These are phyloP conservation scores for Ceratina calcarata DNA, from an alignment of 1,140 invertebrate genomes.

Conservation along the genomic window DNA sequence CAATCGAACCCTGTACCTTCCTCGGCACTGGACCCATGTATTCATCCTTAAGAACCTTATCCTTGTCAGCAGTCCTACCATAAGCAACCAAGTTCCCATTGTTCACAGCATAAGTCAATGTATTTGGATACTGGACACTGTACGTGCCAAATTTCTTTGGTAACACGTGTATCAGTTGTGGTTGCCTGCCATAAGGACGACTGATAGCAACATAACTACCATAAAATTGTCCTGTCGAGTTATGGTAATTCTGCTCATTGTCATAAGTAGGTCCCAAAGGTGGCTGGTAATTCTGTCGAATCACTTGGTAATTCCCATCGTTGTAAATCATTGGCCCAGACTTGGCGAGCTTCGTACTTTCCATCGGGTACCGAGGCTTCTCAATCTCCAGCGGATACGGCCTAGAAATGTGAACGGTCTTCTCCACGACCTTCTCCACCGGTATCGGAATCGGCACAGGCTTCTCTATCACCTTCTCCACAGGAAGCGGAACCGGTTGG, in stretches of 20 bases:
- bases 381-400: constrained; percentile 71
- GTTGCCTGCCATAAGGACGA: constrained; percentile 9
- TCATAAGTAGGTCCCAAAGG: neutral
- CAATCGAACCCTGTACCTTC: constrained; percentile 11
- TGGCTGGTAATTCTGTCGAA: constrained; percentile 56
- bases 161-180: neutral
- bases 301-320: constrained; percentile 64
- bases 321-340: constrained; percentile 34
- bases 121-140: constrained; percentile 16
- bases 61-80: constrained; percentile 33
- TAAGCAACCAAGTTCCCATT: constrained; percentile 1
- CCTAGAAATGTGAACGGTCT: constrained; percentile 64
- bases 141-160: constrained; percentile 46
- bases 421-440: constrained; percentile 76
- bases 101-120: neutral
- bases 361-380: constrained; percentile 64
- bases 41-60: constrained; percentile 60
- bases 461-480: constrained; percentile 82
- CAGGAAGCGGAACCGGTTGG: constrained; percentile 63
- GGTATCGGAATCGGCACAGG: constrained; percentile 56
- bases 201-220: neutral
- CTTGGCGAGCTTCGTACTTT: constrained; percentile 68
- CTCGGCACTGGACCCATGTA: constrained; percentile 79
- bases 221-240: constrained; percentile 8
- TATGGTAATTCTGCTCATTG: constrained; percentile 3